These are phyloP conservation scores for Drosophila bunnanda DNA, from an alignment of 2,888 invertebrate genomes.

Conservation along the genomic window DNA sequence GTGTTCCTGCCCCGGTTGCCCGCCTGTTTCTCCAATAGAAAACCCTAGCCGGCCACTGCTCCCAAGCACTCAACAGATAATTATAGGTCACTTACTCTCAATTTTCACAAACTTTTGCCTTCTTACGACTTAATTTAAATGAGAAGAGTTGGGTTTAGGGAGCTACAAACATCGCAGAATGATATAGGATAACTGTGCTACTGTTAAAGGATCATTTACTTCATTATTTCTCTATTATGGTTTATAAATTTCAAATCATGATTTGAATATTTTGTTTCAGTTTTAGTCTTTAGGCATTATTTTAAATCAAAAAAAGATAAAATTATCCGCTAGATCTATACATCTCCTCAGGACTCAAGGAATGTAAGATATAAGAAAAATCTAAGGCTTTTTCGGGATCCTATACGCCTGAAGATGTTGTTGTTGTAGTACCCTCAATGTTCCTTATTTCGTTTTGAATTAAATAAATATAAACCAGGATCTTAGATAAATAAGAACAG, in stretches of 20 bases:
- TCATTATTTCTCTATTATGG: too few species aligned
- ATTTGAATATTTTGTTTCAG: too few species aligned
- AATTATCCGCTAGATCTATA: too few species aligned
- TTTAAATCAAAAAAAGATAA: too few species aligned
- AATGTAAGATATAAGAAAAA: neutral
- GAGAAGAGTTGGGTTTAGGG: neutral
- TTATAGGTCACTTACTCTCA: neutral
- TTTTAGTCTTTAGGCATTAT: too few species aligned
- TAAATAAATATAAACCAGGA: neutral
- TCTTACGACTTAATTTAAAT: neutral
- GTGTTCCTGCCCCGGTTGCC: constrained; percentile 3
- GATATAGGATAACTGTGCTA: neutral
- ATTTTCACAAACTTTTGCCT: neutral
- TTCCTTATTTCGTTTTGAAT: neutral
- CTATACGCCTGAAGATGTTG: neutral
- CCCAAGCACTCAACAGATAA: constrained; percentile 1
- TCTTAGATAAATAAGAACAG: neutral
- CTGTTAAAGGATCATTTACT: neutral
- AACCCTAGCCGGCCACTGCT: constrained; percentile 15
- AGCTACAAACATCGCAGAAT: neutral
- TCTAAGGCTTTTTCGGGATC: neutral
- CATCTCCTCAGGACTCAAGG: too few species aligned
- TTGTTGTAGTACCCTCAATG: neutral
- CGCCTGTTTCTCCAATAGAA: neutral
- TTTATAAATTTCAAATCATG: too few species aligned